Conservation (phyloP, 2,888 invertebrate species). For the Drosophila acutilabella region DNA sequence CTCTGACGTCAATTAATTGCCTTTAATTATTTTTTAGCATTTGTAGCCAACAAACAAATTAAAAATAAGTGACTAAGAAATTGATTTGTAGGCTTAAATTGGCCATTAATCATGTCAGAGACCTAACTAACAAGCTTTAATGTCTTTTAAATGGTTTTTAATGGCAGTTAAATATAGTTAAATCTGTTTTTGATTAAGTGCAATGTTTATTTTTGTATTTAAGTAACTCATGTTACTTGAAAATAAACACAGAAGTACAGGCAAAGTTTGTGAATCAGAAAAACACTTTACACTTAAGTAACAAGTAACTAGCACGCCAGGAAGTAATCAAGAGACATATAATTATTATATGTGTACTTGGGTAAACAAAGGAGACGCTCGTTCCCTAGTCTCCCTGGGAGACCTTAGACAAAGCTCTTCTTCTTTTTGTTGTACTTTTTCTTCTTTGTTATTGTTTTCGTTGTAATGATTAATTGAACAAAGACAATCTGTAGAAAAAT, state of each 20-base stretch:
- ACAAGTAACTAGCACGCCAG: conserved; percentile 22
- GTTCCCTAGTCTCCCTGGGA: too few species aligned
- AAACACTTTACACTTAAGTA: conserved; percentile 11
- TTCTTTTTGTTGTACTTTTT: not conserved
- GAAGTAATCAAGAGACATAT: conserved; percentile 22
- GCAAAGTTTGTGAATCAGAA: not conserved
- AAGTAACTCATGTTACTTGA: conserved; percentile 7
- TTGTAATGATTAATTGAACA: conserved; percentile 51
- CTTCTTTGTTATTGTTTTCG: not conserved
- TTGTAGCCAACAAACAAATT: conserved; percentile 28
- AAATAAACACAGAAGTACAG: not conserved
- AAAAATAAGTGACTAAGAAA: conserved; percentile 12
- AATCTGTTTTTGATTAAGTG: not conserved
- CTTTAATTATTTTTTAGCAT: conserved; percentile 11
- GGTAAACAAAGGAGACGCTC: conserved; percentile 43
- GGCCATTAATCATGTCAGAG: not conserved
- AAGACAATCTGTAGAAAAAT: conserved; percentile 46
- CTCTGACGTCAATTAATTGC: conserved; percentile 59
- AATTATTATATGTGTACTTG: conserved; percentile 14
- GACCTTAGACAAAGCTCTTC: conserved; percentile 32
- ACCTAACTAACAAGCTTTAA: not conserved
- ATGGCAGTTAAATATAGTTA: conserved; percentile 3
- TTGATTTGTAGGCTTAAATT: conserved; percentile 22
- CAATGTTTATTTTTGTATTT: conserved; percentile 12
- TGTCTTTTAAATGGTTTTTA: not conserved